Evolutionary conservation across 2,888 invertebrate genomes (phyloP).

Genomic region (Campoplex capitator): DNA sequence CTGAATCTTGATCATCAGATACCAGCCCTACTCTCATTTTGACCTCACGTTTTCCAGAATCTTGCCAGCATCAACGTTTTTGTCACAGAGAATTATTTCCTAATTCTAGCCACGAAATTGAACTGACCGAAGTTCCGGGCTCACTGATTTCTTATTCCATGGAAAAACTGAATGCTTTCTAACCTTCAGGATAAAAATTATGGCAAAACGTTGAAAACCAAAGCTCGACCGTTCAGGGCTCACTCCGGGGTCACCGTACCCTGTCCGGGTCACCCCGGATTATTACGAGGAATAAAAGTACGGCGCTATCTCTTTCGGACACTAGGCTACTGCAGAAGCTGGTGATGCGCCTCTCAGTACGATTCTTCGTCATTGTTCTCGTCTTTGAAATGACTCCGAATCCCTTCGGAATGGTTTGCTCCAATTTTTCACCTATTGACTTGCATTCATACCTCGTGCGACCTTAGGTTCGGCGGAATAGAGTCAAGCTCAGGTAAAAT

Average conservation of each 20-base stretch:
- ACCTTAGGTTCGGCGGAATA: conserved; percentile 56
- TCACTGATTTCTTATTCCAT: conserved; percentile 26
- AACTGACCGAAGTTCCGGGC: not conserved
- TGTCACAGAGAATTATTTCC: not conserved
- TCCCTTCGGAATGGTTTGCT: conserved; percentile 62
- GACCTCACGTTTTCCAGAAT: not conserved
- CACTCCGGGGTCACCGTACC: conserved; percentile 24
- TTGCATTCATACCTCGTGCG: conserved; percentile 31
- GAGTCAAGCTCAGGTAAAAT: conserved; percentile 66
- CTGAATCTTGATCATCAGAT: not conserved
- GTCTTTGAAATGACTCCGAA: conserved; percentile 5
- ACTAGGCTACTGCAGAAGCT: conserved; percentile 36
- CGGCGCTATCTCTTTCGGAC: conserved; percentile 39
- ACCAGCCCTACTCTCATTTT: not conserved
- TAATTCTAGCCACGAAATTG: not conserved
- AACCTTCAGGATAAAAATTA: conserved; percentile 61
- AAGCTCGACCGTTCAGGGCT: conserved; percentile 64
- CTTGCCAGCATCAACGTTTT: not conserved
- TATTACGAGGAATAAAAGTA: conserved; percentile 77
- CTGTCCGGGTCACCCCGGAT: conserved; percentile 72
- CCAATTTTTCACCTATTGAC: conserved; percentile 74
- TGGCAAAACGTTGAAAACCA: not conserved
- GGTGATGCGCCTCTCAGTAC: not conserved
- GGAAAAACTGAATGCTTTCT: not conserved
- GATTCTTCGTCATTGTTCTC: not conserved